These are phyloP conservation scores for Poeciliopsis turneri DNA, from an alignment of 2,797 vertebrate species.

Conservation along the genomic window DNA sequence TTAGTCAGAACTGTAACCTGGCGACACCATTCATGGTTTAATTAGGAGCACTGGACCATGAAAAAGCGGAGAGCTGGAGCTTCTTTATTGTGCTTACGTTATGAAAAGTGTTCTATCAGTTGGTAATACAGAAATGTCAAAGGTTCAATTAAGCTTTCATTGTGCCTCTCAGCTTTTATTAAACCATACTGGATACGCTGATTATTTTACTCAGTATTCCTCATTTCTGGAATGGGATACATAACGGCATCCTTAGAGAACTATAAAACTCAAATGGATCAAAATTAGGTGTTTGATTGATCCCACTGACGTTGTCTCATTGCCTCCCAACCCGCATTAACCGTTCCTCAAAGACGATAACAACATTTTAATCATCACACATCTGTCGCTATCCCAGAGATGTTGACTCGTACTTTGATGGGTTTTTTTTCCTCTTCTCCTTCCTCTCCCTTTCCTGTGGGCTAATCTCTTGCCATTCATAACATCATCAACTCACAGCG, in stretches of 20 bases:
- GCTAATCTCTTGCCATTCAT: neutral
- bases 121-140: constrained; percentile 1
- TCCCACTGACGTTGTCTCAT: neutral
- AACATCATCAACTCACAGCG: neutral
- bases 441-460: neutral
- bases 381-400: neutral
- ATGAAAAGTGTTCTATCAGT: constrained; percentile 14
- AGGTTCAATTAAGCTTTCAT: constrained; percentile 8
- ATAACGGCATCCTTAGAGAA: neutral
- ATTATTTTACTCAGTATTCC: neutral
- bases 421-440: neutral
- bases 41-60: constrained; percentile 35
- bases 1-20: constrained; percentile 40
- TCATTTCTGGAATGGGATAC: neutral
- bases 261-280: neutral
- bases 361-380: neutral
- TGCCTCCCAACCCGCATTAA: neutral
- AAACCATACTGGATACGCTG: neutral
- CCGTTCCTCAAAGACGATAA: neutral
- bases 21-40: constrained; percentile 41
- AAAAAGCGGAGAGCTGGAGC: constrained; percentile 17
- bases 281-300: neutral
- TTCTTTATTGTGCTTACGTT: constrained; percentile 16
- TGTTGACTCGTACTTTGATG: neutral
- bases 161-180: neutral